A percentile compares a stretch with the other conserved stretches of the same genome.
These are phyloP conservation scores for Rhagoletis pomonella DNA, from an alignment of 1,140 invertebrate species.

Conservation along the genomic window DNA sequence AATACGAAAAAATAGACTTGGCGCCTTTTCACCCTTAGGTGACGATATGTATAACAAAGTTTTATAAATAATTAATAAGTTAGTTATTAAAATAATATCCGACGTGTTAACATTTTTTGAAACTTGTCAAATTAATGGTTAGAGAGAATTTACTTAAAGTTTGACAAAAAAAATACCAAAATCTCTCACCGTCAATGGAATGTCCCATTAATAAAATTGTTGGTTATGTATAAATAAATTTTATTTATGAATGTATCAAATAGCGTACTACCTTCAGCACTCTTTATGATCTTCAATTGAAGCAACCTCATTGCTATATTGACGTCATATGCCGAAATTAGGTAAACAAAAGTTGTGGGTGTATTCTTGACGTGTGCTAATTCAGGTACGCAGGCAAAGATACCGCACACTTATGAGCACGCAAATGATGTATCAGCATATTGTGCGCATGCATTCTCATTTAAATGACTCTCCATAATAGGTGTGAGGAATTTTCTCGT, in stretches of 20 bases:
- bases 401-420: neutral
- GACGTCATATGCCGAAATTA: slow-evolving; percentile 27
- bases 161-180: too few species aligned
- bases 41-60: too few species aligned
- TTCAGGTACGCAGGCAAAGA: neutral
- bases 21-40: too few species aligned
- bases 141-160: too few species aligned
- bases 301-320: neutral
- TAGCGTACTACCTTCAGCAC: neutral
- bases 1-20: too few species aligned
- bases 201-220: too few species aligned
- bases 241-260: neutral
- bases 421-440: neutral
- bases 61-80: too few species aligned
- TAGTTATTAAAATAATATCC: too few species aligned
- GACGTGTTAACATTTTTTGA: too few species aligned
- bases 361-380: slow-evolving; percentile 30
- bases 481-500: neutral
- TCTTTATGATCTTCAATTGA: neutral
- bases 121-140: too few species aligned
- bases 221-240: neutral
- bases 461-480: neutral
- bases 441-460: neutral
- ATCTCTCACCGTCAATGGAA: too few species aligned
- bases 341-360: neutral